These are phyloP conservation scores for Pongo abelii DNA, from an alignment of 2,113 vertebrate genomes.

Conservation along the genomic window DNA sequence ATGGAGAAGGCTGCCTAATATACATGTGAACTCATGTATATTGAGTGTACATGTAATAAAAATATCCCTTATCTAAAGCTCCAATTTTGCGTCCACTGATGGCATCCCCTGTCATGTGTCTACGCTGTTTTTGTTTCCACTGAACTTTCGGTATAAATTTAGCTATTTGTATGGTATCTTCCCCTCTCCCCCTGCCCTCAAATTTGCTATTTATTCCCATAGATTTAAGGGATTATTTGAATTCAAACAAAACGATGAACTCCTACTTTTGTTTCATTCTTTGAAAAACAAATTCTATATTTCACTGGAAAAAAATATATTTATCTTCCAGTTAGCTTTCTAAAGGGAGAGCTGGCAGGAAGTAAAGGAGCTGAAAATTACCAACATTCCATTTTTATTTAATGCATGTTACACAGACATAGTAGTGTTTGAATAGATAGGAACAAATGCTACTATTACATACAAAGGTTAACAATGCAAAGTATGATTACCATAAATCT, in stretches of 20 bases:
- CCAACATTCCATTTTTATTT: not conserved
- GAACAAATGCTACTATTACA: not conserved
- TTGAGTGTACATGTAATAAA: rapidly evolving
- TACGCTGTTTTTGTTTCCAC: rapidly evolving
- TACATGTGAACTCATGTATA: rapidly evolving
- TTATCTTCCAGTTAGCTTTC: not conserved
- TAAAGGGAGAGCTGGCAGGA: not conserved
- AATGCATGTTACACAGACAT: not conserved
- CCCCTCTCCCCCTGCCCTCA: too few species aligned
- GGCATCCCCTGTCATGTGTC: rapidly evolving
- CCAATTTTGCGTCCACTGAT: not conserved
- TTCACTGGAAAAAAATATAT: not conserved
- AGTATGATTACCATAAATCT: not conserved
- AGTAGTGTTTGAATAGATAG: not conserved
- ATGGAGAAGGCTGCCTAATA: not conserved
- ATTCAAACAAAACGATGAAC: not conserved
- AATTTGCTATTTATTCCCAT: not conserved
- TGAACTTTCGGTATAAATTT: rapidly evolving
- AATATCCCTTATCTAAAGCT: not conserved
- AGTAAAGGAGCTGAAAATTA: not conserved
- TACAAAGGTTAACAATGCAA: not conserved
- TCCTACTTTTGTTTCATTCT: not conserved
- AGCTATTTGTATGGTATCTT: rapidly evolving
- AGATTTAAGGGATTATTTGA: not conserved
- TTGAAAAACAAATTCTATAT: not conserved